phyloP scores from a whole-genome alignment of 2,113 vertebrate genomes.

The Pyrgilauda ruficollis region DNA sequence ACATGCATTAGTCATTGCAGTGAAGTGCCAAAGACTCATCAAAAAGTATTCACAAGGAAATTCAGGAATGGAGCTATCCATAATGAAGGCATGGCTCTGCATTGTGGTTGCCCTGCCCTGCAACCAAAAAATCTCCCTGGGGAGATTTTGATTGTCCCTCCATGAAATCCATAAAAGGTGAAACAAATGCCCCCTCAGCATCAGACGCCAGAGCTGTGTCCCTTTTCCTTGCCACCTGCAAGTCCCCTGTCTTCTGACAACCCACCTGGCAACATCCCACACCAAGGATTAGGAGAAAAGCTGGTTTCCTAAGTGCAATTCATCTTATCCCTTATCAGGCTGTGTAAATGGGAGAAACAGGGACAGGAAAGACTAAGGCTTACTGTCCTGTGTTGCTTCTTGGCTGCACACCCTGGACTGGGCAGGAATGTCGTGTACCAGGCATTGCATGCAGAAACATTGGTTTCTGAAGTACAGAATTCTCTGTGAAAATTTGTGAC shows the following conservation, averaged over 20 bases:
- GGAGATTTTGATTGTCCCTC: neutral
- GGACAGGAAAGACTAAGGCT: neutral
- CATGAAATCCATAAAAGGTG: neutral
- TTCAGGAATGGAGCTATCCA: neutral
- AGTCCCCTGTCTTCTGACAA: neutral
- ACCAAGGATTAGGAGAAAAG: neutral
- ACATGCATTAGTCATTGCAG: neutral
- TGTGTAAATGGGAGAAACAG: neutral
- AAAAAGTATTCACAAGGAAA: neutral
- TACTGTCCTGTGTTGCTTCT: neutral
- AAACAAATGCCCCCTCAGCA: neutral
- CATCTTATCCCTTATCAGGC: neutral
- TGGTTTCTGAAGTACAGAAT: neutral
- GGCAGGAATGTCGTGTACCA: fast-evolving
- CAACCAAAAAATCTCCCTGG: too few relatives aligned
- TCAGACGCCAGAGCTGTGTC: neutral
- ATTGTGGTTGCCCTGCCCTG: neutral
- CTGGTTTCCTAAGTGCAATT: neutral
- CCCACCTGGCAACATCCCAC: neutral
- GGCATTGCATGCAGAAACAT: fast-evolving
- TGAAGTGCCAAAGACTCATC: neutral
- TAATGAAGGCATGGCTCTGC: neutral
- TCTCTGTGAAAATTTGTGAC: neutral
- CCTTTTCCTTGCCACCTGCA: neutral
- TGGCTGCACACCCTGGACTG: neutral